Conservation (phyloP, 2,113 vertebrate genomes). For the Channa maculata region DNA sequence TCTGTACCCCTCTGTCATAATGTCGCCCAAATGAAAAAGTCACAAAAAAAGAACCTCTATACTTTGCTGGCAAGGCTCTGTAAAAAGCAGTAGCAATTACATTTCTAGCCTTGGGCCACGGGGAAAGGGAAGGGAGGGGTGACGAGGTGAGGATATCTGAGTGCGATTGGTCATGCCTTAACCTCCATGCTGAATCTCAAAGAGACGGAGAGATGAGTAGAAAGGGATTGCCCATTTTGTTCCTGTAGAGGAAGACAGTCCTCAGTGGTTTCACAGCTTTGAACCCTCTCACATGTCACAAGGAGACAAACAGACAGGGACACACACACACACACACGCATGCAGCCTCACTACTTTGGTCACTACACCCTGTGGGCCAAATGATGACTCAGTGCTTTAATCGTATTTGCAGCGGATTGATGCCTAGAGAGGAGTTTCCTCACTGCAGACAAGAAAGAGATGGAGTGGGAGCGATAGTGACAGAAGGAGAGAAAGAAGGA, state of each 20-base stretch:
- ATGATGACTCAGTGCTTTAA: constrained; percentile 69
- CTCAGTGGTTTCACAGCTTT: constrained; percentile 14
- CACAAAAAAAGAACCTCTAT: constrained; percentile 5
- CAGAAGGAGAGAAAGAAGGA: constrained; percentile 17
- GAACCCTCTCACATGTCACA: constrained; percentile 25
- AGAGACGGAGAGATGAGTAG: constrained; percentile 49
- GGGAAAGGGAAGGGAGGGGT: neutral
- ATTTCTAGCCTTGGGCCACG: constrained; percentile 35
- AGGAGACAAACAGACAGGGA: constrained; percentile 41
- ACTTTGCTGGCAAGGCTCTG: constrained; percentile 23
- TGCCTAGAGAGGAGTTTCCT: constrained; percentile 62
- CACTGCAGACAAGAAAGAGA: constrained; percentile 20
- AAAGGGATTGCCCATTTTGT: constrained; percentile 60
- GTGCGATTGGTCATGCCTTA: constrained; percentile 58
- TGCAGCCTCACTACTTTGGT: constrained; percentile 30
- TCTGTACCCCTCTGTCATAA: constrained; percentile 30
- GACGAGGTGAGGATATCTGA: constrained; percentile 41
- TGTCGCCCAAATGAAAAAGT: constrained; percentile 15
- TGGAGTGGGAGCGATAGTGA: constrained; percentile 22
- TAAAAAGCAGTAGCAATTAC: constrained; percentile 56
- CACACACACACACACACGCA: constrained; percentile 13
- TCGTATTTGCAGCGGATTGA: constrained; percentile 71
- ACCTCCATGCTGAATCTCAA: constrained; percentile 46
- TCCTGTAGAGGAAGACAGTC: constrained; percentile 43
- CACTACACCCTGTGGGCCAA: constrained; percentile 61